Conservation (phyloP, 2,888 invertebrate genomes). For the Chymomyza fuscimana region DNA sequence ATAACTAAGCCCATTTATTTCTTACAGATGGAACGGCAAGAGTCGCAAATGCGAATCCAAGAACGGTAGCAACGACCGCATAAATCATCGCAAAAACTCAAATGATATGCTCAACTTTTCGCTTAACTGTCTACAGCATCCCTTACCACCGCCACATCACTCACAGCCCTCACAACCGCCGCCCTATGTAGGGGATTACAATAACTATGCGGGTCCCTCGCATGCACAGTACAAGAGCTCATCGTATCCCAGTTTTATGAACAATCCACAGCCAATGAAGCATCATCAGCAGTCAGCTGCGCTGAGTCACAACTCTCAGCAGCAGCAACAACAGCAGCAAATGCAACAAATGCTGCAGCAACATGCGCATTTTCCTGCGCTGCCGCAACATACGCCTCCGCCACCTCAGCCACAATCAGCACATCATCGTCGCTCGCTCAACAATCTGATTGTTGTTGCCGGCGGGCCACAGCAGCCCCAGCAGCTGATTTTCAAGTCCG, state of each 20-base stretch:
- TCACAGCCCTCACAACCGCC: conserved; percentile 59
- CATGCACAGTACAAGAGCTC: conserved; percentile 77
- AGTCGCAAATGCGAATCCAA: conserved; percentile 76
- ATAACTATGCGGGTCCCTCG: conserved; percentile 60
- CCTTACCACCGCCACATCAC: conserved; percentile 43
- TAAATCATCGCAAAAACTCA: conserved; percentile 78
- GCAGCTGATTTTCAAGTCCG: conserved; percentile 75
- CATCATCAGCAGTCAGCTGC: conserved; percentile 30
- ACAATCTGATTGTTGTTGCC: conserved; percentile 77
- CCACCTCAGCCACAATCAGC: conserved; percentile 55
- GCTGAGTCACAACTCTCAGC: conserved; percentile 36
- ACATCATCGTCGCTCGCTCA: conserved; percentile 77
- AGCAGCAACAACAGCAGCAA: conserved; percentile 57
- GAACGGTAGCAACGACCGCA: conserved; percentile 77
- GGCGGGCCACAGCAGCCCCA: conserved; percentile 76
- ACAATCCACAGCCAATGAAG: conserved; percentile 59
- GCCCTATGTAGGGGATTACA: conserved; percentile 40
- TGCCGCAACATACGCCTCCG: conserved; percentile 67
- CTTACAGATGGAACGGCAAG: conserved; percentile 77
- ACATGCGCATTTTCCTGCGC: conserved; percentile 66
- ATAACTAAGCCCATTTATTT: not conserved
- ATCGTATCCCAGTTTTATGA: conserved; percentile 78
- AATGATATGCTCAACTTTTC: conserved; percentile 77
- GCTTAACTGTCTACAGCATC: conserved; percentile 63
- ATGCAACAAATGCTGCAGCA: conserved; percentile 71